Conservation (phyloP, 2,797 vertebrate species). For the Remorina albescens region DNA sequence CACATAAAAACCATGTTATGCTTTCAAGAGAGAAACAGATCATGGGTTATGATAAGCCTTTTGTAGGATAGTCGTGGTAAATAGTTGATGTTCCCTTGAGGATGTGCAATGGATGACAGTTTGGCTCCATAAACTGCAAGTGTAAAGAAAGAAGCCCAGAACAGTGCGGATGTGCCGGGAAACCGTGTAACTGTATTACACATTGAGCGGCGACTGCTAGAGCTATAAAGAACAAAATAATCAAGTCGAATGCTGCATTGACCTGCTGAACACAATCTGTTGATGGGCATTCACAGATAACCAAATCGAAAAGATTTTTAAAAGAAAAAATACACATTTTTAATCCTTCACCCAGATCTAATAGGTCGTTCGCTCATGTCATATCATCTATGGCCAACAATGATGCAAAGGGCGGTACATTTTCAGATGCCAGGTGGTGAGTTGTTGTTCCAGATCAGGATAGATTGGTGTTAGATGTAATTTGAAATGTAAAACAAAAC, state of each 20-base stretch:
- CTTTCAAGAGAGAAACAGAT: constrained; percentile 33
- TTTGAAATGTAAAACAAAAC: constrained; percentile 10
- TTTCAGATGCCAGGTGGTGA: constrained; percentile 27
- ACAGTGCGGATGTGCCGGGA: background rate
- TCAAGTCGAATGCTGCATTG: background rate
- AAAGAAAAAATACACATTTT: constrained; percentile 7
- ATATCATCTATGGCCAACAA: constrained; percentile 8
- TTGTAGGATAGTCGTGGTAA: constrained; percentile 29
- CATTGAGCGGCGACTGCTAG: background rate
- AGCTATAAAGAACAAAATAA: background rate
- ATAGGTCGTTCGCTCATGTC: constrained; percentile 26
- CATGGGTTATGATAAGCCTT: constrained; percentile 23
- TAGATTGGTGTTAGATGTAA: background rate
- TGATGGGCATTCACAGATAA: background rate
- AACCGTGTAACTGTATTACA: background rate
- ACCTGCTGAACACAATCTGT: background rate
- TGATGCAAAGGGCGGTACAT: constrained; percentile 14
- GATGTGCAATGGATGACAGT: constrained; percentile 33
- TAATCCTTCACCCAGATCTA: constrained; percentile 25
- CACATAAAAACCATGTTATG: constrained; percentile 33
- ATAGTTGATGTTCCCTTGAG: constrained; percentile 26
- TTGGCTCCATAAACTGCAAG: constrained; percentile 25
- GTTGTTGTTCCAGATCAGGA: constrained; percentile 2
- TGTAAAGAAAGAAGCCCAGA: constrained; percentile 5
- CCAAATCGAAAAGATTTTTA: constrained; percentile 4